Conservation (phyloP, 2,113 vertebrate species). For the Triplophysa siluroides region DNA sequence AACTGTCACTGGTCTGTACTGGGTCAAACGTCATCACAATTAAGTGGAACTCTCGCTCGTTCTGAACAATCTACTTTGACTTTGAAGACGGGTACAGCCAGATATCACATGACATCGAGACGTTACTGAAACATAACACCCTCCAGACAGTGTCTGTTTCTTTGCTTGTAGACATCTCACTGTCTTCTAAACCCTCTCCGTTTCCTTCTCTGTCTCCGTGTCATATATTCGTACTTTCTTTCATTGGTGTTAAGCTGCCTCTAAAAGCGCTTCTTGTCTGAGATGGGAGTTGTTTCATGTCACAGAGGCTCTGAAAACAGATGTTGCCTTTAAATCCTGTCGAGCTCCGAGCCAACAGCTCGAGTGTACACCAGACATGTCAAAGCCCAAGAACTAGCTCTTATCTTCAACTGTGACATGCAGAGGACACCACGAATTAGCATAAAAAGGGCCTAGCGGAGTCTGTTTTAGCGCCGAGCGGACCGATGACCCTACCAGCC, state of each 20-base stretch:
- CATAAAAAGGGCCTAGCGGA: neutral
- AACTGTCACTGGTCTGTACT: neutral
- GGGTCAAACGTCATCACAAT: neutral
- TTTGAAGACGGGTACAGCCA: slow-evolving; percentile 33
- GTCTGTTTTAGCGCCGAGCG: neutral
- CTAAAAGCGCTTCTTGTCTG: slow-evolving; percentile 16
- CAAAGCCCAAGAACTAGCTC: slow-evolving; percentile 1
- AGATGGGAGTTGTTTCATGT: slow-evolving; percentile 21
- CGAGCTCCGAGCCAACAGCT: neutral
- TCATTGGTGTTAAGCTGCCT: slow-evolving; percentile 9
- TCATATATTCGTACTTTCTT: slow-evolving; percentile 4
- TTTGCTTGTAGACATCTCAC: neutral
- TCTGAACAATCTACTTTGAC: slow-evolving; percentile 27
- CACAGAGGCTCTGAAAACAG: slow-evolving; percentile 21
- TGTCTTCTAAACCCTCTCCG: neutral
- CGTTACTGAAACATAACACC: slow-evolving; percentile 29
- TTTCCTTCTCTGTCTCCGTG: neutral
- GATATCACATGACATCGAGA: slow-evolving; percentile 33
- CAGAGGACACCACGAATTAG: neutral
- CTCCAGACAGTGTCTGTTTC: slow-evolving; percentile 24
- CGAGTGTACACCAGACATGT: neutral
- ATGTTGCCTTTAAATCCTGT: slow-evolving; percentile 23
- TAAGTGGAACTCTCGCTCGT: neutral
- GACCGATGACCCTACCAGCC: slow-evolving; percentile 17
- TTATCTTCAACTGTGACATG: neutral